phyloP scores from a whole-genome alignment of 2,888 invertebrate species.

The Eudasyphora cyanicolor region DNA sequence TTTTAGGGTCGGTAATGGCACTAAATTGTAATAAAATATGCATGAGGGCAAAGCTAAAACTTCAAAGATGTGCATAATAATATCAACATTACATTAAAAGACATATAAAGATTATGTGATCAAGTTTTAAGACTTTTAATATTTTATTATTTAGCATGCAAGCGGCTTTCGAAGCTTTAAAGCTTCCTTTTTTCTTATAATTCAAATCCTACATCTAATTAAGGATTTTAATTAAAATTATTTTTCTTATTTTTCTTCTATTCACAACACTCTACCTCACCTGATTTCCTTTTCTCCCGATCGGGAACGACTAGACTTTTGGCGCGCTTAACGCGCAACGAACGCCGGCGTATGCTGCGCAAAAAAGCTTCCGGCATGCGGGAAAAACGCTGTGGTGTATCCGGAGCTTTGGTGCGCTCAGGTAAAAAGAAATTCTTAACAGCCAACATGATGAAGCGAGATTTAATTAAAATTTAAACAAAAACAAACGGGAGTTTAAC shows the following conservation, averaged over 20 bases:
- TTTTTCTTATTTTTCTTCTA: neutral
- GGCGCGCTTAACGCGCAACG: constrained; percentile 87
- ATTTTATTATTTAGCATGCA: too few species aligned
- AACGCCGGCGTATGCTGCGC: constrained; percentile 86
- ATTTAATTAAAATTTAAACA: too few species aligned
- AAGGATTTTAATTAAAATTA: neutral
- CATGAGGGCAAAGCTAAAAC: too few species aligned
- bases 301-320: constrained; percentile 86
- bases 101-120: too few species aligned
- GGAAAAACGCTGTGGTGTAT: constrained; percentile 82
- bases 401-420: constrained; percentile 81
- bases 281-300: constrained; percentile 89
- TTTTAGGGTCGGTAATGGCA: too few species aligned
- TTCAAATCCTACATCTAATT: constrained; percentile 8
- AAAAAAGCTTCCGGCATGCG: constrained; percentile 88
- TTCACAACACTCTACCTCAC: constrained; percentile 81
- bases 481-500: neutral
- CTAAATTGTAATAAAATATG: too few species aligned
- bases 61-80: too few species aligned
- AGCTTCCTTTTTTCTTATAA: neutral
- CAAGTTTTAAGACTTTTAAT: too few species aligned
- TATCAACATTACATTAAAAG: too few species aligned
- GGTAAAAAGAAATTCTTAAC: constrained; percentile 89
- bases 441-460: constrained; percentile 82
- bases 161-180: neutral